Base-by-base conservation (phyloP, 2,113 vertebrate species). In the Apus apus region DNA sequence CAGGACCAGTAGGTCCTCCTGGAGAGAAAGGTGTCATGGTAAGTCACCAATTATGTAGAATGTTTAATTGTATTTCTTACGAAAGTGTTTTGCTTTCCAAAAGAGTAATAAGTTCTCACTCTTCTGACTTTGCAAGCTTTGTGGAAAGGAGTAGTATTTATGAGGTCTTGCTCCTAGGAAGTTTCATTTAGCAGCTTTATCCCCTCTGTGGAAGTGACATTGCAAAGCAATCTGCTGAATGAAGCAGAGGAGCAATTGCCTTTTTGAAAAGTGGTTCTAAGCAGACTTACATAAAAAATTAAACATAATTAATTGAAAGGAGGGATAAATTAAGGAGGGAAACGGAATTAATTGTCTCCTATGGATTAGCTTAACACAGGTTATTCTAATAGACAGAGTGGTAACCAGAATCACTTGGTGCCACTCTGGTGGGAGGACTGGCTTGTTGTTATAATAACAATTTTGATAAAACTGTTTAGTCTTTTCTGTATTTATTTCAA, bases 21-120 rank as follows among this genome's bases (percentile, higher is more conserved):
- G 99, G 99, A 78, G 99, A 99, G 95, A 99, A 99, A 82, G 99
- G 99, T 50, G 94, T 98, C 51, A 96, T 86, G 98, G 99, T 99
- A 98, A 98, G 98, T 97, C 53, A 15, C 54, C 78, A 93, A 14
- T 86, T 54, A 68, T 1, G 3, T 46, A 34, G 54, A 92, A 61
- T 71, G 22, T 9, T 4, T 36, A 53, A 15, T 68, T 82, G 21
- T 11, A 4, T 68, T 54, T 71, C 73, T 84, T 91, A 60, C 13
- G 96, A 83, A 87, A 8, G 10, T 46, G 45, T 2, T 86, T 65
- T 66, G 11, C 10, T 83, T 89, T 94, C 45, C 70, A 65, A 85
- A 91, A 57, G 19, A 76, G 11, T 22, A 76, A 51, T 51, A 61
- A 71, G 29, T 62, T 92, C 60, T 87, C 27, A 22, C 8, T 7